A percentile compares a stretch with the other conserved stretches of the same genome.
Conservation (phyloP, 2,113 vertebrate genomes). For the Nipponia nippon region DNA sequence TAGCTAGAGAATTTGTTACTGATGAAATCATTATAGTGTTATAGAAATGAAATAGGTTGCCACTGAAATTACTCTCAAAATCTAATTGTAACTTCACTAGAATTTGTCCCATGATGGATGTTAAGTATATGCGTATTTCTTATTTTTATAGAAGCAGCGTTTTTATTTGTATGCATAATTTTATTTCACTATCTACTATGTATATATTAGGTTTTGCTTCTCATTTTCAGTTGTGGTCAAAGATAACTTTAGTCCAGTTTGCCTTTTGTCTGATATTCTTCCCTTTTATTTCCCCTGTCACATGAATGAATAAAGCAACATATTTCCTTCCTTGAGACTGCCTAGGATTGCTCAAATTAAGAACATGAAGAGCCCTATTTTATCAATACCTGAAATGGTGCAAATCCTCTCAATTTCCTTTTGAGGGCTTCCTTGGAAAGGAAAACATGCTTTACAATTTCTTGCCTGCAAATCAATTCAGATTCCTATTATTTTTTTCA, state of each 20-base stretch:
- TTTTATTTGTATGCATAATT: slow-evolving; percentile 21
- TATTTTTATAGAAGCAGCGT: neutral
- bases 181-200: neutral
- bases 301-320: neutral
- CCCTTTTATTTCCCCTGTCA: neutral
- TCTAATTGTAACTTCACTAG: slow-evolving; percentile 7
- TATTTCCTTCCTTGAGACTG: neutral
- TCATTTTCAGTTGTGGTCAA: neutral
- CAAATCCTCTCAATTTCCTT: neutral
- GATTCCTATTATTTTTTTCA: neutral
- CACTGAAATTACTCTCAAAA: slow-evolving; percentile 37
- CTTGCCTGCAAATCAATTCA: neutral
- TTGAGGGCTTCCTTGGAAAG: neutral
- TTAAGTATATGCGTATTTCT: neutral
- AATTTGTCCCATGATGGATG: slow-evolving; percentile 21
- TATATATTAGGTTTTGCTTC: neutral
- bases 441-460: neutral
- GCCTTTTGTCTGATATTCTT: neutral
- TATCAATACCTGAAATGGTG: neutral
- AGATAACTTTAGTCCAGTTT: neutral
- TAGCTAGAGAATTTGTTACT: slow-evolving; percentile 34
- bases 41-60: slow-evolving; percentile 37
- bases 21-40: slow-evolving; percentile 42
- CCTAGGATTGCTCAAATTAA: neutral
- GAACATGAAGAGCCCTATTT: neutral